Evolutionary conservation across 2,797 vertebrate species (phyloP).

Genomic region (Aeoliscus strigatus): DNA sequence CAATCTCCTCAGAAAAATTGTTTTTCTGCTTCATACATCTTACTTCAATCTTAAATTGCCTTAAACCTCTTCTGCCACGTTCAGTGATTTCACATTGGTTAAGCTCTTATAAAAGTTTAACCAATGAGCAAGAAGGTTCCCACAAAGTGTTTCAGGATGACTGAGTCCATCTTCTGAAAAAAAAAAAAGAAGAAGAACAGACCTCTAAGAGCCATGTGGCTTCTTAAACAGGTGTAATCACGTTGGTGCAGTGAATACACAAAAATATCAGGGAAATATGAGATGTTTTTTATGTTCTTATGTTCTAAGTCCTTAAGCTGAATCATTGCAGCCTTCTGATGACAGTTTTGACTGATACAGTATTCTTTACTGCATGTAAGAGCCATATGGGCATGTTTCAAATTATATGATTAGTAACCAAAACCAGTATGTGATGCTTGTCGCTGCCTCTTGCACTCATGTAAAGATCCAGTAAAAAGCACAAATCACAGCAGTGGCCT

Average conservation of each 20-base stretch:
- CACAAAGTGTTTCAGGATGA: constrained; percentile 16
- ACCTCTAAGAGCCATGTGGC: constrained; percentile 8
- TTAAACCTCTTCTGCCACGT: constrained; percentile 16
- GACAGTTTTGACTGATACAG: constrained; percentile 6
- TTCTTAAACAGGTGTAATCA: constrained; percentile 3
- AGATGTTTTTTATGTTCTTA: constrained; percentile 38
- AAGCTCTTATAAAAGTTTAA: constrained; percentile 24
- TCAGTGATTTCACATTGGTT: too few species aligned
- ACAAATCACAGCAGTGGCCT: constrained; percentile 43
- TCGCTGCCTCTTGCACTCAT: constrained; percentile 13
- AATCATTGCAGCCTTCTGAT: constrained; percentile 17
- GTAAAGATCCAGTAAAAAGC: constrained; percentile 24
- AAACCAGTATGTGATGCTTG: constrained; percentile 13
- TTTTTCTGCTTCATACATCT: constrained; percentile 24
- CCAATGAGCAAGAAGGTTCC: constrained; percentile 18
- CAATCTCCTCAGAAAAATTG: constrained; percentile 14
- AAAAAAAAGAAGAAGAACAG: too few species aligned
- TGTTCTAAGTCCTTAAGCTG: constrained; percentile 43
- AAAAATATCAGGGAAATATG: too few species aligned
- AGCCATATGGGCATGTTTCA: constrained; percentile 19
- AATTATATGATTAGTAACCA: constrained; percentile 43
- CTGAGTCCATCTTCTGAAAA: constrained; percentile 22
- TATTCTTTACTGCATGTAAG: constrained; percentile 9
- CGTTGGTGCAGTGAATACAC: too few species aligned
- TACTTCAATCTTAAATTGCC: constrained; percentile 15